Conservation (phyloP, 1,140 invertebrate species). For the Gonatopus flavifemur region DNA sequence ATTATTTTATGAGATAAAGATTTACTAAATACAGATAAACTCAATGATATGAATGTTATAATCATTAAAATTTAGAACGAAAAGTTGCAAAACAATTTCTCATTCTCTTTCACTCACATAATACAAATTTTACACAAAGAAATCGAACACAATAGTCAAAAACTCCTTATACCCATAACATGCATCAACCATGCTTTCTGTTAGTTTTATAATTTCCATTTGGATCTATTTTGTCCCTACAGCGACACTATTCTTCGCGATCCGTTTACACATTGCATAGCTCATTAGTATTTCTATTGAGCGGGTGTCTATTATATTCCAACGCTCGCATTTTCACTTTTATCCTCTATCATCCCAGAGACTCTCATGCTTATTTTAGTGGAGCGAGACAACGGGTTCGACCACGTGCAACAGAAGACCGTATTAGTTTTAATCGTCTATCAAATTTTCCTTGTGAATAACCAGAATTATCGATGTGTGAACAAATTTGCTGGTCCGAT, state of each 20-base stretch:
- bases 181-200: no score
- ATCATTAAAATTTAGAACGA: no score
- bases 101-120: no score
- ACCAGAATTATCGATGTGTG: neutral
- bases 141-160: no score
- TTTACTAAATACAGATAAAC: no score
- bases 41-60: no score
- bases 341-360: constrained; percentile 41
- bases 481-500: no score
- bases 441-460: neutral
- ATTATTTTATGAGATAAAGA: no score
- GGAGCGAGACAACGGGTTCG: constrained; percentile 7
- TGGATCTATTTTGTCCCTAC: constrained; percentile 14
- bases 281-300: constrained; percentile 51
- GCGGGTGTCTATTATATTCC: constrained; percentile 41
- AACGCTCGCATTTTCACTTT: constrained; percentile 50
- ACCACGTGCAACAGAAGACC: neutral
- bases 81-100: no score
- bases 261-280: constrained; percentile 34
- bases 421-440: neutral
- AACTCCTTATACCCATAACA: no score
- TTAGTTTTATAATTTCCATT: constrained; percentile 7
- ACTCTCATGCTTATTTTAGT: constrained; percentile 34
- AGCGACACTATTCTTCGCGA: constrained; percentile 26
- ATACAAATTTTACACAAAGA: no score